These are phyloP conservation scores for Pentalonia nigronervosa DNA, from an alignment of 1,140 invertebrate species.

Conservation along the genomic window DNA sequence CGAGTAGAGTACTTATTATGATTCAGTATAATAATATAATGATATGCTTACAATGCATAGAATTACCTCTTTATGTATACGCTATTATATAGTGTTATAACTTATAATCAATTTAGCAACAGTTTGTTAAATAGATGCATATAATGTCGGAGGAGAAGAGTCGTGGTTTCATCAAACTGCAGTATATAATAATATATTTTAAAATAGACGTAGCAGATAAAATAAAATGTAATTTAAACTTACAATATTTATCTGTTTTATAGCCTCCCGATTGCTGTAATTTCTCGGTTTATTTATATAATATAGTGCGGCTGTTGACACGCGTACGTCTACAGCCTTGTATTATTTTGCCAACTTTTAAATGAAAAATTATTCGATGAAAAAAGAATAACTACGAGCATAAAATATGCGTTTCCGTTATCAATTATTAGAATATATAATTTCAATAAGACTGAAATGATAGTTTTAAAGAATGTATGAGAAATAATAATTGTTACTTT, in stretches of 20 bases:
- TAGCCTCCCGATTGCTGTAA: background rate
- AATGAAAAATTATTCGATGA: background rate
- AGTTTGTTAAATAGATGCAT: background rate
- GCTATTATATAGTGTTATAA: background rate
- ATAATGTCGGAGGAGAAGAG: background rate
- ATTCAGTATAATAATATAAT: background rate
- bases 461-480: background rate
- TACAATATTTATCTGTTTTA: slow-evolving; percentile 2
- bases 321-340: background rate
- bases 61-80: background rate
- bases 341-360: slow-evolving; percentile 26
- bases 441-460: background rate
- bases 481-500: background rate
- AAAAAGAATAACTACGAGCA: background rate
- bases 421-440: background rate
- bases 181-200: slow-evolving; percentile 7
- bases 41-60: background rate
- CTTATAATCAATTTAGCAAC: background rate
- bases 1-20: background rate
- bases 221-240: slow-evolving; percentile 12
- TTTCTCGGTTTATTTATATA: slow-evolving; percentile 21
- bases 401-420: background rate
- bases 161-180: background rate
- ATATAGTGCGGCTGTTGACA: background rate
- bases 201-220: background rate